Percentiles rank a stretch among this genome's conserved stretches.
These are phyloP conservation scores for Micromesistius poutassou DNA, from an alignment of 2,797 vertebrate species.

Conservation along the genomic window DNA sequence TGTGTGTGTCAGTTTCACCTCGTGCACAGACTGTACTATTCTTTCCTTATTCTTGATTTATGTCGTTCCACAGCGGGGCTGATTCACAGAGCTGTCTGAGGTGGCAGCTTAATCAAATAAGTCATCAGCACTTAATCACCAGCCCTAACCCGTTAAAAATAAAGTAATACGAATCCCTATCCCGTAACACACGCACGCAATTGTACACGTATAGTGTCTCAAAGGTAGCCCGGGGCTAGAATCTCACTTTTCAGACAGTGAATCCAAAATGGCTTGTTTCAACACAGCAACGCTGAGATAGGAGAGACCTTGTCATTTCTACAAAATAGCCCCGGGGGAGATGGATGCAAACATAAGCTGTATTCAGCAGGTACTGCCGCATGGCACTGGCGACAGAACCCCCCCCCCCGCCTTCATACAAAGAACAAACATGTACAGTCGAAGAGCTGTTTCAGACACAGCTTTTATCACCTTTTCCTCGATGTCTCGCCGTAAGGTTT, in stretches of 20 bases:
- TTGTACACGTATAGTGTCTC: background rate
- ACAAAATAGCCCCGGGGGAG: conserved; percentile 46
- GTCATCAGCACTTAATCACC: background rate
- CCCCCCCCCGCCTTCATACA: conserved; percentile 43
- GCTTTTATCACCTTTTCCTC: conserved; percentile 50
- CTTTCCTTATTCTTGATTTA: background rate
- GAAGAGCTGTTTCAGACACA: conserved; percentile 51
- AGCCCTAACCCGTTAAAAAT: background rate
- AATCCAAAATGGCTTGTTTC: conserved; percentile 56
- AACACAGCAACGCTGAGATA: conserved; percentile 29
- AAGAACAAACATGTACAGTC: conserved; percentile 59
- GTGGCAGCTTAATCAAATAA: background rate
- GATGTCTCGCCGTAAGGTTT: no score
- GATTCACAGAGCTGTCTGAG: background rate
- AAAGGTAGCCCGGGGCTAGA: conserved; percentile 3
- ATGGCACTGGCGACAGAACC: no score
- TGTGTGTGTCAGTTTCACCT: no score
- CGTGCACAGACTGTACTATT: no score
- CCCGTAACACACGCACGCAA: background rate
- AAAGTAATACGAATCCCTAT: background rate
- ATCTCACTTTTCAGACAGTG: conserved; percentile 38
- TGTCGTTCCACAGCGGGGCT: background rate
- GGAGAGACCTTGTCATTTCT: conserved; percentile 59
- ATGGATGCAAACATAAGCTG: conserved; percentile 43
- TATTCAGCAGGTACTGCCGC: conserved; percentile 49